phyloP scores from a whole-genome alignment of 2,113 vertebrate species.

The Dipodomys merriami region DNA sequence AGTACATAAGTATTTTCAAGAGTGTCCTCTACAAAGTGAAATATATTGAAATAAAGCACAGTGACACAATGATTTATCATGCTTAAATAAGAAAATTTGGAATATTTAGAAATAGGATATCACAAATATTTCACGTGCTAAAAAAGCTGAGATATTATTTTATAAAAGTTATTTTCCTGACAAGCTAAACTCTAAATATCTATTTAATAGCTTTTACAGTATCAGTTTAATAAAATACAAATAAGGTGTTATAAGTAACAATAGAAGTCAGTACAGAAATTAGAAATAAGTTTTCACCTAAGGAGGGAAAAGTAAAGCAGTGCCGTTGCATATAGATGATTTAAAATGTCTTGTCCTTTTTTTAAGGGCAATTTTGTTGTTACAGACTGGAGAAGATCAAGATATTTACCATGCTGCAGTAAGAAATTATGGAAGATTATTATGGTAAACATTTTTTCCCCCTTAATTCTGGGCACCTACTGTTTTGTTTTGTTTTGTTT shows the following conservation, averaged over 20 bases:
- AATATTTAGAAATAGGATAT: conserved; percentile 45
- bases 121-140: neutral
- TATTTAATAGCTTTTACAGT: conserved; percentile 4
- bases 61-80: neutral
- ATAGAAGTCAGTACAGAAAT: conserved; percentile 39
- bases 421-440: conserved; percentile 91
- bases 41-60: conserved; percentile 18
- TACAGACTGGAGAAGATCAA: conserved; percentile 85
- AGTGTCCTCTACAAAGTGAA: neutral
- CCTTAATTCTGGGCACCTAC: neutral
- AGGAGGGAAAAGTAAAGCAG: conserved; percentile 19
- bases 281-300: neutral
- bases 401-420: conserved; percentile 88
- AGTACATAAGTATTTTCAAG: conserved; percentile 39
- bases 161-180: conserved; percentile 46
- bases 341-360: conserved; percentile 64
- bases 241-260: neutral
- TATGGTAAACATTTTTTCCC: conserved; percentile 89
- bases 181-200: conserved; percentile 45
- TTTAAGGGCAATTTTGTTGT: conserved; percentile 90
- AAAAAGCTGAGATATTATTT: conserved; percentile 3
- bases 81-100: conserved; percentile 20
- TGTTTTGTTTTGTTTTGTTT: neutral
- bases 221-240: conserved; percentile 37
- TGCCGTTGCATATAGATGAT: conserved; percentile 7